Evolutionary conservation across 2,797 vertebrate species (phyloP), one percentile per base, ranked within the genome.

Genomic region (Micromesistius poutassou): DNA sequence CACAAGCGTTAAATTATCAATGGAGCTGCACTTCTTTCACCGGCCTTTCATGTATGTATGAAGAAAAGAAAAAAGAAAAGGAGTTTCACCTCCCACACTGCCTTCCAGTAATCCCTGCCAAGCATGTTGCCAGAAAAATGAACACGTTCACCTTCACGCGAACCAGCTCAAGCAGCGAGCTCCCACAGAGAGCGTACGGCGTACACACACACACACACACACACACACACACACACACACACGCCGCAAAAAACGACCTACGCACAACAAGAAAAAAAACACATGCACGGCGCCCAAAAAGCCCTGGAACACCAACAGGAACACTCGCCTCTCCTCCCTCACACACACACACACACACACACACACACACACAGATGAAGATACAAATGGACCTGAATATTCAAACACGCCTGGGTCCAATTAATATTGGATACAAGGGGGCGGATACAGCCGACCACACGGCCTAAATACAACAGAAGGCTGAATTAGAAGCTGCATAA

Each of bases 61-160:
- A 62, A 25, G 25, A 55, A 55, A 55, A n/a, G 4, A 55, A 55
- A 22, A 55, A 22, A 0, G 8, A 55, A 22, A 62, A 62, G 9
- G 62, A 28, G 62, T 68, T 68, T 28, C 62, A 6, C 62, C 62
- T 68, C 62, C 62, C 4, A 28, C 62, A 13, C 62, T 28, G 62
- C 62, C 62, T 68, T n/a, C 62, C 55, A n/a, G 55, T n/a, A n/a
- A 62, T n/a, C 55, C 46, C 62, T 68, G 62, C 62, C 62, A 4
- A 68, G 28, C 55, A 62, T 25, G 55, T n/a, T 25, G 55, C 55
- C 55, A 62, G 8, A 62, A 25, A 25, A n/a, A 50, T 16, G 46
- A 36, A 80, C 68, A 50, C 0, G 36, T 80, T 76, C 77, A 77
- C 84, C 82, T 78, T 78, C 77, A 71, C 46, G 19, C 73, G 68